Conservation (phyloP, 2,797 vertebrate genomes). For the Diplodus sargus region DNA sequence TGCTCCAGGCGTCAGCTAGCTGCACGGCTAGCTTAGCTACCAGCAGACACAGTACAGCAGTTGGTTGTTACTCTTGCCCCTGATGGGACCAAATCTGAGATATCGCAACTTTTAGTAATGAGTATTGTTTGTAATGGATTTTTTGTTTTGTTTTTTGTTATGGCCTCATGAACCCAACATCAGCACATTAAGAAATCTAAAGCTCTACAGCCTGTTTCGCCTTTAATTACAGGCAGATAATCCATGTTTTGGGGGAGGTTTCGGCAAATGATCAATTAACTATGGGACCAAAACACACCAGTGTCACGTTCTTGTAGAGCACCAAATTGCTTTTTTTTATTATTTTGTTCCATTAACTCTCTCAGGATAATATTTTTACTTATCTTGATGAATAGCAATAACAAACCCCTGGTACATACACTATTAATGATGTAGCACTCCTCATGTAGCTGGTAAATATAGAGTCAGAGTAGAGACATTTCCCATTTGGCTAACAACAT, state of each 20-base stretch:
- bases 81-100: too few species aligned
- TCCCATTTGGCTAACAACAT: slow-evolving; percentile 20
- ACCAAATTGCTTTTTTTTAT: not conserved
- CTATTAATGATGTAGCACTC: not conserved
- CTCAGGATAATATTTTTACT: not conserved
- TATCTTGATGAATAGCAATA: slow-evolving; percentile 24
- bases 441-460: slow-evolving; percentile 2
- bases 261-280: not conserved
- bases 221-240: not conserved
- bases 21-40: too few species aligned
- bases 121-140: not conserved
- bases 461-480: slow-evolving; percentile 16
- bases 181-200: not conserved
- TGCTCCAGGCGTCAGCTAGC: too few species aligned
- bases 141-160: not conserved
- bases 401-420: not conserved
- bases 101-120: too few species aligned
- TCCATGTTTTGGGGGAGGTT: not conserved
- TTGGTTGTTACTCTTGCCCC: too few species aligned
- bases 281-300: not conserved
- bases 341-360: not conserved
- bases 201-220: not conserved
- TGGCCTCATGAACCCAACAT: not conserved
- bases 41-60: too few species aligned
- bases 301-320: not conserved